Evolutionary conservation across 2,888 invertebrate species (phyloP).

Genomic region (Chironomus tentans): DNA sequence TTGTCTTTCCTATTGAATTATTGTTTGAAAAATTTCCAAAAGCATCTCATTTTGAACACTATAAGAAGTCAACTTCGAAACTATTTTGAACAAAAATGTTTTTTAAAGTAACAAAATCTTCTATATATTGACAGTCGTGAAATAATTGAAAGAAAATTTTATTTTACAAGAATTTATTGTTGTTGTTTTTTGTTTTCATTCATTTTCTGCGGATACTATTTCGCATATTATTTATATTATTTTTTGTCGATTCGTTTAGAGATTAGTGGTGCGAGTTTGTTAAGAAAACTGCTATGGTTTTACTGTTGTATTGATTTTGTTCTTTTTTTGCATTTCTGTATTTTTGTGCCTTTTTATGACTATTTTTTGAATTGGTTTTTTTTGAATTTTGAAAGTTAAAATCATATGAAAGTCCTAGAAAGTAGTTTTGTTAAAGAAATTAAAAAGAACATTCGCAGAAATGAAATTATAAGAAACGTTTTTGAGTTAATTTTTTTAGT

Average conservation of each 20-base stretch:
- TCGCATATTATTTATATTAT: constrained; percentile 8
- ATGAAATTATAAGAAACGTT: not conserved
- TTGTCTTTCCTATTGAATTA: too few species aligned
- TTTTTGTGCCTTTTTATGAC: not conserved
- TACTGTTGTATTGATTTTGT: not conserved
- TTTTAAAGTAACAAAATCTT: too few species aligned
- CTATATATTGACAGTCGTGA: too few species aligned
- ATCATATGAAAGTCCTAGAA: too few species aligned
- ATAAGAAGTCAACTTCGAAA: too few species aligned
- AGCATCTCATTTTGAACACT: too few species aligned
- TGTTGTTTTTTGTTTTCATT: not conserved
- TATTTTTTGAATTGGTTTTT: not conserved
- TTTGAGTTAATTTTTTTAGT: not conserved
- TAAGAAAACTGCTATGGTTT: constrained; percentile 9
- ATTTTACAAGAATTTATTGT: not conserved
- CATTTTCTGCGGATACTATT: constrained; percentile 2
- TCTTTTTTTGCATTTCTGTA: not conserved
- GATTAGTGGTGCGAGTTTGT: constrained; percentile 24
- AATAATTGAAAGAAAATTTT: not conserved
- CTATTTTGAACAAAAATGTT: too few species aligned
- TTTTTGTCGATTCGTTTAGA: constrained; percentile 22
- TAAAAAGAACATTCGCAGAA: not conserved
- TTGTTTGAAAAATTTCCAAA: too few species aligned
- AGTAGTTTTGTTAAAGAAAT: not conserved
- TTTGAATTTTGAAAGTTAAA: not conserved